Percentiles rank a stretch among this genome's conserved stretches.
Conservation (phyloP, 2,113 vertebrate species). For the Ictidomys tridecemlineatus region DNA sequence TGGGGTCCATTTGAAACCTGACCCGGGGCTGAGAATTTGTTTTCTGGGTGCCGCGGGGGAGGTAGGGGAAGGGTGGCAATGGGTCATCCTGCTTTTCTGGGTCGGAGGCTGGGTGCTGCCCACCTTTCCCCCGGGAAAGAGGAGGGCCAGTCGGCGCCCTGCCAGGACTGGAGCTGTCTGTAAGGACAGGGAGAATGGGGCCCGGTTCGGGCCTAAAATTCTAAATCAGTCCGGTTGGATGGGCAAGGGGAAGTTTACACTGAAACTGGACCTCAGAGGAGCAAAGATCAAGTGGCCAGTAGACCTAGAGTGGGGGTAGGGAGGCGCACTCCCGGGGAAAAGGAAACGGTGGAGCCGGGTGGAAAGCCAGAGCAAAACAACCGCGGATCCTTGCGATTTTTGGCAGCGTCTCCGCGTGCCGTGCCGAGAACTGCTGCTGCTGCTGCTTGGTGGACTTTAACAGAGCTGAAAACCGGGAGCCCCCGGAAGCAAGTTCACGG, state of each 20-base stretch:
- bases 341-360: not conserved
- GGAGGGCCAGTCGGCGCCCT: not conserved
- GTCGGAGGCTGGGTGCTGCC: not conserved
- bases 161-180: not conserved
- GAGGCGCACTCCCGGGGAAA: not conserved
- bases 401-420: not conserved
- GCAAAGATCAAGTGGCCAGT: not conserved
- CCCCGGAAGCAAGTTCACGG: not conserved
- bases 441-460: not conserved
- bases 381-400: not conserved
- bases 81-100: not conserved
- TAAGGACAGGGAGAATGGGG: not conserved
- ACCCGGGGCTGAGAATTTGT: not conserved
- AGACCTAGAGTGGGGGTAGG: not conserved
- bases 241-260: not conserved
- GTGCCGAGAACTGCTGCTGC: not conserved
- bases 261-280: not conserved
- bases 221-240: not conserved
- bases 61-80: not conserved
- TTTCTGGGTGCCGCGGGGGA: not conserved
- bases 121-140: not conserved
- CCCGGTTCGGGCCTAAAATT: not conserved
- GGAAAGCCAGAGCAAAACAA: not conserved
- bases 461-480: not conserved
- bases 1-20: conserved; percentile 81